Percentiles rank a stretch among this genome's conserved stretches.
Evolutionary conservation across 2,113 vertebrate genomes (phyloP).

Genomic region (Aramus guarauna): DNA sequence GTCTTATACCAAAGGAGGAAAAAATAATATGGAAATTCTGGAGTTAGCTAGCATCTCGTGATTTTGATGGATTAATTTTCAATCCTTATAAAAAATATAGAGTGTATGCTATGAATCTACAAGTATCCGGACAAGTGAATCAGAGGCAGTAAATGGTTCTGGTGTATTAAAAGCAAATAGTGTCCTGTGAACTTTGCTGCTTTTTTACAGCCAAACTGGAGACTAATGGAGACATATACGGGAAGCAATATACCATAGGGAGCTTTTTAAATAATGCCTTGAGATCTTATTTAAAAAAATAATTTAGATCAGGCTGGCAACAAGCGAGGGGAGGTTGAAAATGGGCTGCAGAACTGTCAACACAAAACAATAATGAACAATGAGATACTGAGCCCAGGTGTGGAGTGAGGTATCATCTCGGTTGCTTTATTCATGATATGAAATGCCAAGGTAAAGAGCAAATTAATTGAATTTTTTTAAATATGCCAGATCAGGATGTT

Average conservation of each 20-base stretch:
- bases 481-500: background rate
- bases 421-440: background rate
- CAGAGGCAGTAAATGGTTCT: background rate
- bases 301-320: background rate
- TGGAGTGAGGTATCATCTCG: background rate
- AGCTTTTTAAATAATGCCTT: background rate
- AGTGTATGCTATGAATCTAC: background rate
- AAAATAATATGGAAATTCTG: background rate
- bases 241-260: background rate
- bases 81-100: background rate
- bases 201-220: background rate
- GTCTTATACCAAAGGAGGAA: background rate
- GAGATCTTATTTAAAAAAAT: background rate
- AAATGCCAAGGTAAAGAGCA: conserved; percentile 19
- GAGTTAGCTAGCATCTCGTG: background rate
- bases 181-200: background rate
- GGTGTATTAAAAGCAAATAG: background rate
- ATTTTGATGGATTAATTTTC: background rate
- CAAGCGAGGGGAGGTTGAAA: background rate
- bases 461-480: conserved; percentile 2
- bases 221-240: background rate
- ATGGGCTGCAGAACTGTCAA: background rate
- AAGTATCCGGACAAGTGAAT: background rate
- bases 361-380: background rate
- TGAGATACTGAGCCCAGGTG: background rate